These are phyloP conservation scores for Drosophila picticornis DNA, from an alignment of 2,888 invertebrate species.

Conservation along the genomic window DNA sequence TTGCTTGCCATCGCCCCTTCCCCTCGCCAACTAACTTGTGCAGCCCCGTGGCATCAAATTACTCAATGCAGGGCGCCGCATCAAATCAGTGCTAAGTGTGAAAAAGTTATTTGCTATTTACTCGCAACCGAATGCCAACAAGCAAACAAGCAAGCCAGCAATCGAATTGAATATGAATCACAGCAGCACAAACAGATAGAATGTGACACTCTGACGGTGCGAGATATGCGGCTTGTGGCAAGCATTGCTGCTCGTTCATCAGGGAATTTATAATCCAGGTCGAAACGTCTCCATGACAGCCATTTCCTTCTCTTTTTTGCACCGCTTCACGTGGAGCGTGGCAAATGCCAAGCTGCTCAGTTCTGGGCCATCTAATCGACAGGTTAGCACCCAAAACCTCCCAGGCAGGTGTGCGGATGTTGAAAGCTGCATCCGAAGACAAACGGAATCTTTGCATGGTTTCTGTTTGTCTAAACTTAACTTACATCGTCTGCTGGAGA, in stretches of 20 bases:
- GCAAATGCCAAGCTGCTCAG: conserved; percentile 50
- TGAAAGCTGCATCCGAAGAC: conserved; percentile 31
- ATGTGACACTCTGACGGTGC: conserved; percentile 1
- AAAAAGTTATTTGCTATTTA: conserved; percentile 60
- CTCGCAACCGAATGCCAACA: conserved; percentile 44
- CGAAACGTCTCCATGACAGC: conserved; percentile 9
- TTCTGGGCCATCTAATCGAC: conserved; percentile 48
- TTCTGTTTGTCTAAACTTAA: conserved; percentile 23
- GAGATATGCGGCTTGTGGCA: conserved; percentile 9
- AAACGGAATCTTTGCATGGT: conserved; percentile 35
- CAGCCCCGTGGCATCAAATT: conserved; percentile 32
- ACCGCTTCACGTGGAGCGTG: neutral
- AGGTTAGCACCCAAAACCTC: conserved; percentile 11
- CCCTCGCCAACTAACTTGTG: neutral
- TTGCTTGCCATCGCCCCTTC: conserved; percentile 8
- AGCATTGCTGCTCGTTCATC: conserved; percentile 26
- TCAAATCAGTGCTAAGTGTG: conserved; percentile 64
- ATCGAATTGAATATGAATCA: conserved; percentile 61
- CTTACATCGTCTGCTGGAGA: conserved; percentile 19
- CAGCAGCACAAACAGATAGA: conserved; percentile 32
- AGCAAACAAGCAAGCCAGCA: conserved; percentile 29
- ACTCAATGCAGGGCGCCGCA: conserved; percentile 46
- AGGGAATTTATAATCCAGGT: conserved; percentile 52
- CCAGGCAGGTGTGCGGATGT: conserved; percentile 27
- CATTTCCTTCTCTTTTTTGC: neutral